A percentile compares a stretch with the other conserved stretches of the same genome.
Conservation (phyloP, 2,888 invertebrate species). For the Prostheceraeus crozeri region DNA sequence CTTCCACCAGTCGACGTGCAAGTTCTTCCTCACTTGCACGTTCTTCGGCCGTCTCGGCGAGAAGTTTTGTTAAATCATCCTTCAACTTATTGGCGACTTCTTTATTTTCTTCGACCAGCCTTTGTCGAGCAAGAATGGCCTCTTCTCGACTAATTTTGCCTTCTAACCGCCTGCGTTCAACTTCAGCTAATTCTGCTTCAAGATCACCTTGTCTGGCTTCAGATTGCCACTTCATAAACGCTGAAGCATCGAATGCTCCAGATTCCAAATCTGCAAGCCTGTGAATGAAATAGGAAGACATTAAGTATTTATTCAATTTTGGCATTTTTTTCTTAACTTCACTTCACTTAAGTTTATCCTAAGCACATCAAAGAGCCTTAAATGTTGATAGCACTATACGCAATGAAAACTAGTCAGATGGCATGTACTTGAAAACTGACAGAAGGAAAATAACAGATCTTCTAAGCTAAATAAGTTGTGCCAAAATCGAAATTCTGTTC, state of each 20-base stretch:
- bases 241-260: slow-evolving; percentile 49
- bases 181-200: slow-evolving; percentile 48
- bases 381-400: too few relatives aligned
- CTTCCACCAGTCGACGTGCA: slow-evolving; percentile 45
- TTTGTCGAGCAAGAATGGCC: slow-evolving; percentile 53
- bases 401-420: too few relatives aligned
- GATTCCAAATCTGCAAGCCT: slow-evolving; percentile 51
- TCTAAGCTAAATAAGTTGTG: too few relatives aligned
- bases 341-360: too few relatives aligned
- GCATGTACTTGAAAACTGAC: too few relatives aligned
- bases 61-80: slow-evolving; percentile 43
- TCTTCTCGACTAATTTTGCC: slow-evolving; percentile 57
- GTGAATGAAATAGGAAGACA: slow-evolving; percentile 12
- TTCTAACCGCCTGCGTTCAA: slow-evolving; percentile 50
- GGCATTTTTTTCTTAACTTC: too few relatives aligned
- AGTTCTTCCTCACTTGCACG: slow-evolving; percentile 30
- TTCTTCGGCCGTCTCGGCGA: slow-evolving; percentile 30
- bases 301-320: too few relatives aligned
- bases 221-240: slow-evolving; percentile 54
- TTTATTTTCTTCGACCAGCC: slow-evolving; percentile 49
- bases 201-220: slow-evolving; percentile 50
- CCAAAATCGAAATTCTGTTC: too few relatives aligned
- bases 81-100: slow-evolving; percentile 50
- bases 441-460: too few relatives aligned
- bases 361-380: too few relatives aligned